phyloP scores from a whole-genome alignment of 1,140 invertebrate genomes.

The Heliconius hewitsoni region DNA sequence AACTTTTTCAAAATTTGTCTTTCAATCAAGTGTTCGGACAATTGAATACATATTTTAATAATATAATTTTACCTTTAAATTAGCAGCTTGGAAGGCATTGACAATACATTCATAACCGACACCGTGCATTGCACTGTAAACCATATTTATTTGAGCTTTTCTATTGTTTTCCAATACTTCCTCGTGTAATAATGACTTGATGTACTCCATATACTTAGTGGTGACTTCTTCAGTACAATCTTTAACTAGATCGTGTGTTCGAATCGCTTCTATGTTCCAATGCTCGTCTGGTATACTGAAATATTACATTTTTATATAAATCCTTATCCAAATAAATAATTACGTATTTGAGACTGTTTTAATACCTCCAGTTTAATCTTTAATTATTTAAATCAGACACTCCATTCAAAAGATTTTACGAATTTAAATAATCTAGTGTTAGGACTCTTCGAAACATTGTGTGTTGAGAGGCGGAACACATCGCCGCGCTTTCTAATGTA shows the following conservation, averaged over 20 bases:
- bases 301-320: neutral
- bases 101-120: constrained; percentile 93
- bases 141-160: constrained; percentile 85
- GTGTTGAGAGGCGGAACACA: too few relatives aligned
- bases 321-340: too few relatives aligned
- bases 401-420: too few relatives aligned
- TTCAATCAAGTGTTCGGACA: too few relatives aligned
- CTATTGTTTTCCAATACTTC: constrained; percentile 83
- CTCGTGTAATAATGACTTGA: constrained; percentile 80
- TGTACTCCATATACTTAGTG: constrained; percentile 85
- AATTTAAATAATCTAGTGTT: too few relatives aligned
- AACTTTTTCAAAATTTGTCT: too few relatives aligned
- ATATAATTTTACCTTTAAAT: constrained; percentile 84
- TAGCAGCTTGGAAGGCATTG: constrained; percentile 88
- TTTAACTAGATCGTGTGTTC: constrained; percentile 74
- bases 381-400: too few relatives aligned
- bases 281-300: constrained; percentile 69
- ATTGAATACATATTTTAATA: neutral
- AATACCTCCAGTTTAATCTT: too few relatives aligned
- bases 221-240: constrained; percentile 85
- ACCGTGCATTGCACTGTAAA: constrained; percentile 99
- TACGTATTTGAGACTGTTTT: too few relatives aligned
- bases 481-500: too few relatives aligned
- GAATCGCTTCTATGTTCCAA: constrained; percentile 72
- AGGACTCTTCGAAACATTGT: too few relatives aligned